Percentiles rank a stretch among this genome's conserved stretches.
Conservation (phyloP, 2,113 vertebrate genomes). For the Syngnathus typhle region DNA sequence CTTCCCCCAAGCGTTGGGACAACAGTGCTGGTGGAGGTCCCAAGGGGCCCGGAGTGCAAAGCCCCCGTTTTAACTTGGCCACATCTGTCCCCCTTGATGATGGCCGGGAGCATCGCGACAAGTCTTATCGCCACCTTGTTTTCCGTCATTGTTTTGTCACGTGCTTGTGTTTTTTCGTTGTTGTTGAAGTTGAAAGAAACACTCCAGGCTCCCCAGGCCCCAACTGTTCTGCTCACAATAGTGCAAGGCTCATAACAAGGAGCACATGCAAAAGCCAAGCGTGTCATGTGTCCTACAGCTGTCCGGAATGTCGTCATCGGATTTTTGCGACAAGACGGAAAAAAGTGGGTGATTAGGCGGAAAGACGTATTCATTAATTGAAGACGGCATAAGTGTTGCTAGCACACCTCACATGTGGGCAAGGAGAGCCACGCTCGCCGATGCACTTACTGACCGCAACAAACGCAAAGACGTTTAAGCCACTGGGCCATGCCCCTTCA, state of each 20-base stretch:
- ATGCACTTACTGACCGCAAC: too few species aligned
- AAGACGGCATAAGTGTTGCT: too few species aligned
- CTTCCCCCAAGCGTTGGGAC: conserved; percentile 33
- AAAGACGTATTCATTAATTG: too few species aligned
- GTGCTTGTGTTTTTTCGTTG: not conserved
- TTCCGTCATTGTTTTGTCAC: conserved; percentile 1
- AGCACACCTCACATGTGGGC: too few species aligned
- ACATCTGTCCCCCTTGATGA: conserved; percentile 32
- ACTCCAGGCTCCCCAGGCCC: conserved; percentile 29
- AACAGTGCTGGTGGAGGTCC: conserved; percentile 46
- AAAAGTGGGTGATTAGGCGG: too few species aligned
- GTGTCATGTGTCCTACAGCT: not conserved
- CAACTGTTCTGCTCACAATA: conserved; percentile 52
- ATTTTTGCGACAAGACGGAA: not conserved
- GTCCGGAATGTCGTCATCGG: not conserved
- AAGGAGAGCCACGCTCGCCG: too few species aligned
- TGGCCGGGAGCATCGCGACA: conserved; percentile 17
- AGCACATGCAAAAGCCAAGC: conserved; percentile 2
- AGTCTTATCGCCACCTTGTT: conserved; percentile 24
- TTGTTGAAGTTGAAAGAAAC: conserved; percentile 5
- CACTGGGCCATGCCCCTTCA: too few species aligned
- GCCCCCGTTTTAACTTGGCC: conserved; percentile 29
- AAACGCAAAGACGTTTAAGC: too few species aligned
- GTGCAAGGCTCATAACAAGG: conserved; percentile 45
- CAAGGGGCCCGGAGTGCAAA: conserved; percentile 16